phyloP scores from a whole-genome alignment of 2,888 invertebrate species.

The Drosophila nigricruria region DNA sequence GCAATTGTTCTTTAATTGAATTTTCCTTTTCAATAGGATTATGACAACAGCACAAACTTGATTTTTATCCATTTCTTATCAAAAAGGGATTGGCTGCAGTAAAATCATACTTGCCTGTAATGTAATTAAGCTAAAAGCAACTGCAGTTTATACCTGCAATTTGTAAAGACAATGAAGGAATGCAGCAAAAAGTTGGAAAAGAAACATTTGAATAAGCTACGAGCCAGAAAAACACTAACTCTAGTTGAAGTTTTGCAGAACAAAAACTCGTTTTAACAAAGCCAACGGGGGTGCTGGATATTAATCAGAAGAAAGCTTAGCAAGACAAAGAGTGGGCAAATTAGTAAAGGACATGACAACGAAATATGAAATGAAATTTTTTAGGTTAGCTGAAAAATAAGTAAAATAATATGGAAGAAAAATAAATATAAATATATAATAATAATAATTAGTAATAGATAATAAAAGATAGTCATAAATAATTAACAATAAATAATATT shows the following conservation, averaged over 20 bases:
- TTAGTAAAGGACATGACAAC: not conserved
- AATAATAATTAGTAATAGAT: not conserved
- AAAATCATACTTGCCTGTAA: constrained; percentile 1
- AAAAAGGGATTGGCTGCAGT: not conserved
- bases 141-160: constrained; percentile 7
- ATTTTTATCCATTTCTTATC: not conserved
- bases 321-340: not conserved
- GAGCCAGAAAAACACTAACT: not conserved
- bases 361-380: not conserved
- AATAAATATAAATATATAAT: not conserved
- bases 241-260: not conserved
- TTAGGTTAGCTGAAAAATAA: rapidly evolving
- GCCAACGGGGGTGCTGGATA: not conserved
- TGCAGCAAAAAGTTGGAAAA: not conserved
- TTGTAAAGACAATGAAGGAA: not conserved
- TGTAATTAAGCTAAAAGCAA: constrained; percentile 6
- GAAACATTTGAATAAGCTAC: constrained; percentile 3
- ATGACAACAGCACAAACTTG: not conserved
- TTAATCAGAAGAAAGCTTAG: not conserved
- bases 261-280: constrained; percentile 4
- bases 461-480: not conserved
- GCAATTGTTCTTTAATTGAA: constrained; percentile 55
- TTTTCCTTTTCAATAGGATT: constrained; percentile 29
- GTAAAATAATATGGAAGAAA: too few species aligned
- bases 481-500: not conserved